Evolutionary conservation across 2,113 vertebrate species (phyloP).

Genomic region (Stegostoma tigrinum): DNA sequence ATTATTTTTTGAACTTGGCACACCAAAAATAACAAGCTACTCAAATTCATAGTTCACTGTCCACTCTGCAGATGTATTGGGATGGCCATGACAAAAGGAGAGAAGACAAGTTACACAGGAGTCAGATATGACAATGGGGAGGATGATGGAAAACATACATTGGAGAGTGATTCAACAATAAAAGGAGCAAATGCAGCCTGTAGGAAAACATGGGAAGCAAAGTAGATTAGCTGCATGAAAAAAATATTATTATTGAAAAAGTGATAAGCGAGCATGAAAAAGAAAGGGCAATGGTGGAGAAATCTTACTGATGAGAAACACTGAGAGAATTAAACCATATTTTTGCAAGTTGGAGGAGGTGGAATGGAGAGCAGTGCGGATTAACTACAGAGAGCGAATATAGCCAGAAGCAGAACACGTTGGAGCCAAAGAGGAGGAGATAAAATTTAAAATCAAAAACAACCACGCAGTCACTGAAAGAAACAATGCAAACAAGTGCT

Average conservation of each 20-base stretch:
- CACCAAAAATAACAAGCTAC: too few relatives aligned
- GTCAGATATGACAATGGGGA: not conserved
- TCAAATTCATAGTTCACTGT: too few relatives aligned
- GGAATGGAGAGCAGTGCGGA: not conserved
- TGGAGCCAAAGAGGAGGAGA: constrained; percentile 7
- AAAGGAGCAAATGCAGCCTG: not conserved
- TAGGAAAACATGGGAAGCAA: not conserved
- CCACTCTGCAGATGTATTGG: too few relatives aligned
- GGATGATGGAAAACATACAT: not conserved
- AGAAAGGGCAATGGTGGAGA: not conserved
- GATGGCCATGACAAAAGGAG: not conserved
- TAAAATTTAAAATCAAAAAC: not conserved
- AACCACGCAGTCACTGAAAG: constrained; percentile 6
- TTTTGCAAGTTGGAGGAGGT: not conserved
- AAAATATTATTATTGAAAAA: not conserved
- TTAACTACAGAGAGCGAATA: constrained; percentile 4
- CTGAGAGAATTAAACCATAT: not conserved
- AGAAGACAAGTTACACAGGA: not conserved
- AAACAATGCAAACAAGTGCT: constrained; percentile 13
- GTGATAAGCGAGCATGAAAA: not conserved
- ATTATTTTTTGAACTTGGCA: too few relatives aligned
- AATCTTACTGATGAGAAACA: not conserved
- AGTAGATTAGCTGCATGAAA: not conserved
- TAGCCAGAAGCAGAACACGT: not conserved
- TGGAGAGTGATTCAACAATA: not conserved